A percentile compares a stretch with the other conserved stretches of the same genome.
Conservation (phyloP, 53 echinoderm and acorn worm genomes). For the Antedon mediterranea region DNA sequence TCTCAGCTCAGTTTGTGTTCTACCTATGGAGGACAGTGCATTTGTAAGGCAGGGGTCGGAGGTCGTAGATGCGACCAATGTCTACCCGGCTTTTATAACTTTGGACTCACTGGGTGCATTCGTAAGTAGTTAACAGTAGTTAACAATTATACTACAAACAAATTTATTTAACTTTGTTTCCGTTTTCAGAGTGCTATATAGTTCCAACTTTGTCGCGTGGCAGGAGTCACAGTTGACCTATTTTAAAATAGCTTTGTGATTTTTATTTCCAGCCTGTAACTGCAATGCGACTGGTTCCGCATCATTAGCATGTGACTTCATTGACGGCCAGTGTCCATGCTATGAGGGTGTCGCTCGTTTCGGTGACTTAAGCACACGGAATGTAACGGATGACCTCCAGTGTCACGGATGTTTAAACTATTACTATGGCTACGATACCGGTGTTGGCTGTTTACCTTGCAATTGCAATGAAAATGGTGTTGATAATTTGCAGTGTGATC, state of each 20-base stretch:
- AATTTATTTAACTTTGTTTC: too few relatives aligned
- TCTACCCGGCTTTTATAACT: slow-evolving; percentile 59
- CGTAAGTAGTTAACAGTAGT: too few relatives aligned
- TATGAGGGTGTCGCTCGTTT: slow-evolving; percentile 40
- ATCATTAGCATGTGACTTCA: slow-evolving; percentile 69
- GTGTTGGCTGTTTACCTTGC: slow-evolving; percentile 49
- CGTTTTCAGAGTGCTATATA: too few relatives aligned
- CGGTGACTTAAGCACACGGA: slow-evolving; percentile 25
- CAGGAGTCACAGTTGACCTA: too few relatives aligned
- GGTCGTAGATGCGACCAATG: slow-evolving; percentile 77
- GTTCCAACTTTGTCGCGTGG: too few relatives aligned
- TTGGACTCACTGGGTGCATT: slow-evolving; percentile 54
- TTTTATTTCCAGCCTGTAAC: slow-evolving; percentile 46
- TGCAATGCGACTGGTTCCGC: slow-evolving; percentile 37
- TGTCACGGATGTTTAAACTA: slow-evolving; percentile 44
- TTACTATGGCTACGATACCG: slow-evolving; percentile 36
- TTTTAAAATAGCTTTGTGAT: neutral
- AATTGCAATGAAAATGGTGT: slow-evolving; percentile 45
- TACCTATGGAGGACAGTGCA: slow-evolving; percentile 62
- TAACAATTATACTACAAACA: too few relatives aligned
- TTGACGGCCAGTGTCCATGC: slow-evolving; percentile 88
- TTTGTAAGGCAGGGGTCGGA: slow-evolving; percentile 67
- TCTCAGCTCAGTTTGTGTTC: slow-evolving; percentile 14
- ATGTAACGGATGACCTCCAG: slow-evolving; percentile 11
- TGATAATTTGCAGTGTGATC: slow-evolving; percentile 39